Conservation (phyloP, 1,140 invertebrate species). For the Drusus annulatus region DNA sequence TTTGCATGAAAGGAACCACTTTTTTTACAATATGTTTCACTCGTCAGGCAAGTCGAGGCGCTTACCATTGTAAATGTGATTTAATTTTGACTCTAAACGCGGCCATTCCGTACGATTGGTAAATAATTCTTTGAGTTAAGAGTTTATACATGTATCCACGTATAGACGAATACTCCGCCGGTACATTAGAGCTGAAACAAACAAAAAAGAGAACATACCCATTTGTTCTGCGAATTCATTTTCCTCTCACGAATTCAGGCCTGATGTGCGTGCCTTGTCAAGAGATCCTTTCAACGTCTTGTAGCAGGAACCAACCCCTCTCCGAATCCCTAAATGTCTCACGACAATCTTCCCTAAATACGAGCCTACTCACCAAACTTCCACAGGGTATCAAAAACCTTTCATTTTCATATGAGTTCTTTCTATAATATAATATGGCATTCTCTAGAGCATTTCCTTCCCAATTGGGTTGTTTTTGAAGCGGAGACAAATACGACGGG, state of each 20-base stretch:
- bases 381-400: slow-evolving; percentile 24
- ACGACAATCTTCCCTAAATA: slow-evolving; percentile 32
- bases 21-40: too few relatives aligned
- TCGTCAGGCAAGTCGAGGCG: too few relatives aligned
- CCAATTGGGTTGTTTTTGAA: neutral
- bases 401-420: slow-evolving; percentile 23
- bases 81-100: too few relatives aligned
- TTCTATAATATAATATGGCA: neutral
- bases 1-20: too few relatives aligned
- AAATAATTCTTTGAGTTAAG: too few relatives aligned
- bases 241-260: slow-evolving; percentile 24
- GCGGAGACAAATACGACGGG: neutral
- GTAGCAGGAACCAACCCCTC: slow-evolving; percentile 3
- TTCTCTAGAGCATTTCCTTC: neutral
- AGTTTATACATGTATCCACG: too few relatives aligned
- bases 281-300: slow-evolving; percentile 18
- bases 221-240: slow-evolving; percentile 10
- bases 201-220: slow-evolving; percentile 16
- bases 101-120: too few relatives aligned
- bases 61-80: too few relatives aligned
- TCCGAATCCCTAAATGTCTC: slow-evolving; percentile 23
- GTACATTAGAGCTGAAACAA: neutral
- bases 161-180: too few relatives aligned
- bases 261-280: slow-evolving; percentile 25
- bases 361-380: slow-evolving; percentile 8